Evolutionary conservation across 2,888 invertebrate genomes (phyloP).

Genomic region (Diarsia rubi): DNA sequence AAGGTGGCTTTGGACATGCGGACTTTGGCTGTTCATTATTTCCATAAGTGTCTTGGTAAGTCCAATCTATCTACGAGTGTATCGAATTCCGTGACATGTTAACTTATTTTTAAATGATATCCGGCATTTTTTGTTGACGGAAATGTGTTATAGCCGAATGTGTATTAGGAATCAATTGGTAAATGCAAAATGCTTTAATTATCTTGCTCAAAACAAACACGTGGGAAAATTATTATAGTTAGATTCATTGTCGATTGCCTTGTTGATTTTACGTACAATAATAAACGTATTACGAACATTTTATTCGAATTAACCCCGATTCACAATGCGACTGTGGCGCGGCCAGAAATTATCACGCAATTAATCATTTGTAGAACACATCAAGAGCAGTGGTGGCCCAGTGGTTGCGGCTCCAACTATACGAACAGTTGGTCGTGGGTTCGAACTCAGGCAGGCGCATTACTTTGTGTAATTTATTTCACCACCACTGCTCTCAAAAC

Average conservation of each 20-base stretch:
- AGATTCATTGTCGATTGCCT: neutral
- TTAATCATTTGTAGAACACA: neutral
- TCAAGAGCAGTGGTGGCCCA: too few relatives aligned
- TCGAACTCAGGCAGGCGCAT: too few relatives aligned
- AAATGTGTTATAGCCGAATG: slow-evolving; percentile 29
- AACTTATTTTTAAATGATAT: slow-evolving; percentile 43
- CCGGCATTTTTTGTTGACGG: slow-evolving; percentile 65
- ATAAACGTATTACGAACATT: too few relatives aligned
- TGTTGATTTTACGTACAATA: too few relatives aligned
- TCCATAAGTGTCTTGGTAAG: neutral
- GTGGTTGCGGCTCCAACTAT: too few relatives aligned
- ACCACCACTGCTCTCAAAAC: too few relatives aligned
- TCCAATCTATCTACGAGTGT: slow-evolving; percentile 10
- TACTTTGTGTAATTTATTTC: too few relatives aligned
- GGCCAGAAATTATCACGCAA: too few relatives aligned
- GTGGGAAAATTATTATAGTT: slow-evolving; percentile 12
- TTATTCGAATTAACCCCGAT: too few relatives aligned
- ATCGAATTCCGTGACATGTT: slow-evolving; percentile 38
- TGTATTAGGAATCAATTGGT: slow-evolving; percentile 23
- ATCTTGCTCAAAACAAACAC: slow-evolving; percentile 20
- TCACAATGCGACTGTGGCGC: too few relatives aligned
- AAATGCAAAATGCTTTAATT: slow-evolving; percentile 23
- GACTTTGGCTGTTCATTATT: slow-evolving; percentile 6
- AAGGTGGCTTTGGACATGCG: neutral
- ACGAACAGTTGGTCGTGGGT: too few relatives aligned